Evolutionary conservation across 2,888 invertebrate genomes (phyloP).

Genomic region (Chymomyza fuscimana): DNA sequence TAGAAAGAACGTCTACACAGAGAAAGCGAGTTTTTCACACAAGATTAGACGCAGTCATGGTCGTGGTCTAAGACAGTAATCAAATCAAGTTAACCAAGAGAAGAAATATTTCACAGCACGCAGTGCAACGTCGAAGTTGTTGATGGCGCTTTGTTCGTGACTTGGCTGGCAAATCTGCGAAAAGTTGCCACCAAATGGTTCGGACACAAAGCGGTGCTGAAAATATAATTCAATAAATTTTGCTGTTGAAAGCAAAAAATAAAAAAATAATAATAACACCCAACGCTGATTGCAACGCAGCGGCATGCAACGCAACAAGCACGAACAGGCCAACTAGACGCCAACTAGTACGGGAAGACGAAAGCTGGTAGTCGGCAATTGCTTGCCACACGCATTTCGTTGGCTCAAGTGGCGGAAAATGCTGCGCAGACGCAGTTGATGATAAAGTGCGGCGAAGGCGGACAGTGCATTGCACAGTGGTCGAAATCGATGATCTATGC

Average conservation of each 20-base stretch:
- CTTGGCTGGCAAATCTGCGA: background rate
- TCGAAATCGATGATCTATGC: background rate
- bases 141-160: slow-evolving; percentile 11
- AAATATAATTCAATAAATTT: slow-evolving; percentile 66
- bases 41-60: background rate
- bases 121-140: background rate
- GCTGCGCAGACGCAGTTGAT: slow-evolving; percentile 7
- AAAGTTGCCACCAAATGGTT: background rate
- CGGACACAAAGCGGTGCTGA: slow-evolving; percentile 34
- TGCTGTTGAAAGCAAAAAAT: slow-evolving; percentile 56
- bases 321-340: slow-evolving; percentile 24
- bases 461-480: background rate
- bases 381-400: slow-evolving; percentile 66
- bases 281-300: slow-evolving; percentile 48
- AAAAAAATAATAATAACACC: slow-evolving; percentile 40
- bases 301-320: slow-evolving; percentile 29
- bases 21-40: slow-evolving; percentile 6
- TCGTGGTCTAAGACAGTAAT: background rate
- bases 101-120: slow-evolving; percentile 7
- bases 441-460: slow-evolving; percentile 3
- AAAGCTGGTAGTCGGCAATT: slow-evolving; percentile 22
- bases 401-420: slow-evolving; percentile 54
- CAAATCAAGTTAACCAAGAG: slow-evolving; percentile 5
- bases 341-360: background rate
- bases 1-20: background rate